Percentiles rank a stretch among this genome's conserved stretches.
phyloP scores from a whole-genome alignment of 2,888 invertebrate species.

The Drosophila bunnanda region DNA sequence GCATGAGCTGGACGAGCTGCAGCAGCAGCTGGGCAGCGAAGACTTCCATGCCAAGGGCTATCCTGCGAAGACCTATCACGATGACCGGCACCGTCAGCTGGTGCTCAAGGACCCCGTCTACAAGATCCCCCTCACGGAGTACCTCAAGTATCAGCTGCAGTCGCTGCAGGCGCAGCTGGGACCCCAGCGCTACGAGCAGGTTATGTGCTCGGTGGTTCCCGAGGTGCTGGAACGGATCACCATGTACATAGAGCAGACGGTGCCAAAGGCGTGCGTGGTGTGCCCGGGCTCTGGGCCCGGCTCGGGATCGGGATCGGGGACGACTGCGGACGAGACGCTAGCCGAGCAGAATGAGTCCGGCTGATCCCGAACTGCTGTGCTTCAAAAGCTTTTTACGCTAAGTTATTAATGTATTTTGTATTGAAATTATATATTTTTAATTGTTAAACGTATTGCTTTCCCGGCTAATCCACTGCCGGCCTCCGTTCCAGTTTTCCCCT shows the following conservation, averaged over 20 bases:
- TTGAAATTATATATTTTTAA: slow-evolving; percentile 81
- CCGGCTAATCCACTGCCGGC: slow-evolving; percentile 53
- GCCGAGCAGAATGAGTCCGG: slow-evolving; percentile 45
- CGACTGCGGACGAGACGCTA: slow-evolving; percentile 35
- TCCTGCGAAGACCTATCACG: slow-evolving; percentile 90
- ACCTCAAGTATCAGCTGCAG: slow-evolving; percentile 89
- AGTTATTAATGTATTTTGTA: slow-evolving; percentile 79
- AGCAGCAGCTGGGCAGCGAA: slow-evolving; percentile 80
- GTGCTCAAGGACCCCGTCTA: slow-evolving; percentile 92
- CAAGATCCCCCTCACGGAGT: slow-evolving; percentile 90
- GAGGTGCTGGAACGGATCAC: slow-evolving; percentile 89
- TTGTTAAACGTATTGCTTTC: slow-evolving; percentile 53
- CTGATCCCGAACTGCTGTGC: slow-evolving; percentile 69
- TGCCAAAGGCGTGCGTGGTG: slow-evolving; percentile 74
- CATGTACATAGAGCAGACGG: slow-evolving; percentile 77
- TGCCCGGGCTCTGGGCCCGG: slow-evolving; percentile 60
- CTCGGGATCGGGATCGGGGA: slow-evolving; percentile 42
- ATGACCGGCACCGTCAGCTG: slow-evolving; percentile 88
- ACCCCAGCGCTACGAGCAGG: slow-evolving; percentile 89
- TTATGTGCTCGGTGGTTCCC: slow-evolving; percentile 90
- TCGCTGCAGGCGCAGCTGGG: slow-evolving; percentile 91
- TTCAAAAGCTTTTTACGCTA: slow-evolving; percentile 74
- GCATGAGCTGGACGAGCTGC: slow-evolving; percentile 81
- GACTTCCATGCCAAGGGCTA: slow-evolving; percentile 88
- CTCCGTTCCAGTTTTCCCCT: slow-evolving; percentile 67